phyloP scores from a whole-genome alignment of 2,797 vertebrate species.

The Botia kubotai region DNA sequence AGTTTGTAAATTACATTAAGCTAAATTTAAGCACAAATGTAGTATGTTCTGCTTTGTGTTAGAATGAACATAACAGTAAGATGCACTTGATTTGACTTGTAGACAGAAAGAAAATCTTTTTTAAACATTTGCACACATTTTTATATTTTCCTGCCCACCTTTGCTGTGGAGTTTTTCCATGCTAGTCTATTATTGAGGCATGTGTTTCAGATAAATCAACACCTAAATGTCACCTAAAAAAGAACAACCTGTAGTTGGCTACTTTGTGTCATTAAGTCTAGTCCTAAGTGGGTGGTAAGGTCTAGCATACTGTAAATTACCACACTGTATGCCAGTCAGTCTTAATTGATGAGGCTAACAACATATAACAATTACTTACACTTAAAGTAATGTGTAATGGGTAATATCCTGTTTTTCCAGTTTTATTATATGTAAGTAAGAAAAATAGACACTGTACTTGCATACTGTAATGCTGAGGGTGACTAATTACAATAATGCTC shows the following conservation, averaged over 20 bases:
- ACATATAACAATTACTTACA: too few relatives aligned
- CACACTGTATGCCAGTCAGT: too few relatives aligned
- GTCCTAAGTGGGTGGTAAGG: too few relatives aligned
- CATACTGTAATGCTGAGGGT: constrained; percentile 1
- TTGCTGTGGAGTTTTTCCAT: not conserved
- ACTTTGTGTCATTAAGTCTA: not conserved
- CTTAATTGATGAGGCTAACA: too few relatives aligned
- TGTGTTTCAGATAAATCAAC: not conserved
- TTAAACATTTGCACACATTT: not conserved
- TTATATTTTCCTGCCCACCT: not conserved
- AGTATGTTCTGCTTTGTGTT: not conserved
- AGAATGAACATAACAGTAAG: not conserved
- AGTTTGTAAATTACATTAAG: too few relatives aligned
- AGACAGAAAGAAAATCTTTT: not conserved
- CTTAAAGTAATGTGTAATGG: not conserved
- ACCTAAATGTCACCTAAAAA: not conserved
- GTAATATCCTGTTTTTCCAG: not conserved
- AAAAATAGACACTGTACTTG: not conserved
- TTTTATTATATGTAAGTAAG: not conserved
- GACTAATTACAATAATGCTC: constrained; percentile 7
- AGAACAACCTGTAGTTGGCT: not conserved
- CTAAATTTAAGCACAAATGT: too few relatives aligned
- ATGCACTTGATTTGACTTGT: not conserved
- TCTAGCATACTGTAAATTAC: too few relatives aligned
- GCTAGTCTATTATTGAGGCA: not conserved